phyloP scores from a whole-genome alignment of 2,888 invertebrate genomes.

The Hermodice carunculata region DNA sequence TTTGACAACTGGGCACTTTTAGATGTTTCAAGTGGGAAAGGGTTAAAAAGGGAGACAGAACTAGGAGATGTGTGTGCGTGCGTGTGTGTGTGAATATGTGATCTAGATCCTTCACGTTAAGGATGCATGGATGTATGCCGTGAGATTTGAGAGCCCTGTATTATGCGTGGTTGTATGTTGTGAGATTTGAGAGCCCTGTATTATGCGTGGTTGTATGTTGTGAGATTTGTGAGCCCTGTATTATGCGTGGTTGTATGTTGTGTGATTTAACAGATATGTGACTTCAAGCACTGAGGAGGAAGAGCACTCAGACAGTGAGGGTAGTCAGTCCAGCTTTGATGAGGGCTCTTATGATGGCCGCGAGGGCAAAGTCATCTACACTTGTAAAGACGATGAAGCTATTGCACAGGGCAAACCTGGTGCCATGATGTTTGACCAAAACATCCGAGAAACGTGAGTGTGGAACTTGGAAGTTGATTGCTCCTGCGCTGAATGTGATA shows the following conservation, averaged over 20 bases:
- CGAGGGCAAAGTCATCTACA: constrained; percentile 66
- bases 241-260: constrained; percentile 5
- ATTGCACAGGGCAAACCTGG: constrained; percentile 42
- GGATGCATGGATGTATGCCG: too few species aligned
- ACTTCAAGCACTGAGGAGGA: constrained; percentile 19
- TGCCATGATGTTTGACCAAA: constrained; percentile 55
- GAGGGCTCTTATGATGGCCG: constrained; percentile 71
- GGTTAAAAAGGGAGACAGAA: too few species aligned
- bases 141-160: too few species aligned
- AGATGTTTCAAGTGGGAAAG: too few species aligned
- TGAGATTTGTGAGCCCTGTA: constrained; percentile 2
- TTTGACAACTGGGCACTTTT: too few species aligned
- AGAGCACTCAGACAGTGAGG: constrained; percentile 14
- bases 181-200: too few species aligned
- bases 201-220: constrained; percentile 4
- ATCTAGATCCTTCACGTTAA: too few species aligned
- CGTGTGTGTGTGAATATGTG: too few species aligned
- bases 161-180: too few species aligned
- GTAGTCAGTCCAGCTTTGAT: constrained; percentile 58
- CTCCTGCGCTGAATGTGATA: too few species aligned
- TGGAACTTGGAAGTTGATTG: too few species aligned
- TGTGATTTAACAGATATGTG: constrained; percentile 11
- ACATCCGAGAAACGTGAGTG: constrained; percentile 66
- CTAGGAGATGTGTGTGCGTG: too few species aligned
- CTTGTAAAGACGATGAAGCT: constrained; percentile 67